A percentile compares a stretch with the other conserved stretches of the same genome.
These are phyloP conservation scores for Melanocharis versteri DNA, from an alignment of 2,113 vertebrate species.

Conservation along the genomic window DNA sequence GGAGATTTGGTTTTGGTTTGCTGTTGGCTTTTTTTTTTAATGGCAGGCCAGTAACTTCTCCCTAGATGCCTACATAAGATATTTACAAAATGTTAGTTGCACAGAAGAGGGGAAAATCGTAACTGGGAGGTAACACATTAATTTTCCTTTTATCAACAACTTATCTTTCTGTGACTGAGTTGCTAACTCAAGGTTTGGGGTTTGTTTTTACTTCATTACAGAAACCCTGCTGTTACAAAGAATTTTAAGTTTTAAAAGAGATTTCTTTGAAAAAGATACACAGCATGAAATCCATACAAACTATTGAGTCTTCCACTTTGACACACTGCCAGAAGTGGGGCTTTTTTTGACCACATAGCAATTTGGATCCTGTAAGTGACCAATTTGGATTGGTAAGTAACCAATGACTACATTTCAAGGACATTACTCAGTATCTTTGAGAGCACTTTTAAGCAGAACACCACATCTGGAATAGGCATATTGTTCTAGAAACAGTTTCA, in stretches of 20 bases:
- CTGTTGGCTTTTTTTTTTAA: background rate
- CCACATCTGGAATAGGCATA: background rate
- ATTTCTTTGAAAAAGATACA: background rate
- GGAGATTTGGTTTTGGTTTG: background rate
- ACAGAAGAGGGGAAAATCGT: background rate
- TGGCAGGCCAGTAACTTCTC: background rate
- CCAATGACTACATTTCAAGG: background rate
- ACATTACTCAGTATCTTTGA: background rate
- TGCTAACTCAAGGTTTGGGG: background rate
- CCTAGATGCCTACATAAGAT: background rate
- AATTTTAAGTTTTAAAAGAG: background rate
- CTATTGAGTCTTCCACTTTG: background rate
- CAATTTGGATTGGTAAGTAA: background rate
- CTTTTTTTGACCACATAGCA: background rate
- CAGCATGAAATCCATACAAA: background rate
- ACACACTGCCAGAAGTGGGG: background rate
- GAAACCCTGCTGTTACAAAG: background rate
- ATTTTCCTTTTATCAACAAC: background rate
- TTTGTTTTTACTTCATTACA: background rate
- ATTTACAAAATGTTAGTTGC: background rate
- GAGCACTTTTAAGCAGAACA: background rate
- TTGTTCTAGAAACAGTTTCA: background rate
- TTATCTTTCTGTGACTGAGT: background rate
- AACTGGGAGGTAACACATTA: background rate
- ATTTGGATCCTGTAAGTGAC: background rate